Base-by-base conservation (phyloP, 1,140 invertebrate species). In the Aphelenchoides fujianensis region DNA sequence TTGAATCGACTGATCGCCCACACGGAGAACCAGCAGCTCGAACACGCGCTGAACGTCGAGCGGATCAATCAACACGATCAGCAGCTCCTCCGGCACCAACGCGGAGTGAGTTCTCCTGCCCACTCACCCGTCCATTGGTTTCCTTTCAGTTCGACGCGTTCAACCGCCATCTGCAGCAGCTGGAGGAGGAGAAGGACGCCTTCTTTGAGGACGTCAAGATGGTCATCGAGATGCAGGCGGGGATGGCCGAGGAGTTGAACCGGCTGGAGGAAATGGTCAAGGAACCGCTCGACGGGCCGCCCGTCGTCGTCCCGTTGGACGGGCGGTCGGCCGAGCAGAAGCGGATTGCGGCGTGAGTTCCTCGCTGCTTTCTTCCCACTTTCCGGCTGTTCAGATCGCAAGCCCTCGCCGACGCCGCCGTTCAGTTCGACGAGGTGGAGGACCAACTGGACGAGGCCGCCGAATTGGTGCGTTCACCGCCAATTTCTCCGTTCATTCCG, bases 81-180 rank as follows among this genome's bases (percentile, higher is more conserved):
- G 23, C 5, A 30, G 5, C 28, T 59, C 34, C 34, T 59, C 27
- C 5, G 5, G 28, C 12, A 59, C 23, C 55, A 59, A 59, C 55
- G 55, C 5, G 19, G 55, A 59, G 5, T 7, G 19, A 59, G 55
- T 59, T 59, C 19, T n/a, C n/a, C n/a, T n/a, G n/a, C n/a, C n/a
- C n/a, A n/a, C n/a, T n/a, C n/a, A n/a, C n/a, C n/a, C n/a, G n/a
- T n/a, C n/a, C n/a, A n/a, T n/a, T 5, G 28, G 28, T n/a, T n/a
- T n/a, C n/a, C n/a, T n/a, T 59, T 59, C 19, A 59, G 55, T 23
- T 59, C 27, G 55, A 59, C 28, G 27, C 28, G 34, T 59, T 59
- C 19, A 23, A 59, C 34, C 55, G 55, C 5, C 27, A 59, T 5
- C 34, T 59, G 55, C 28, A 23, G 5, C 5, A 16, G 7, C 34